These are phyloP conservation scores for Spinibarbus caldwelli DNA, from an alignment of 2,797 vertebrate genomes.

Conservation along the genomic window DNA sequence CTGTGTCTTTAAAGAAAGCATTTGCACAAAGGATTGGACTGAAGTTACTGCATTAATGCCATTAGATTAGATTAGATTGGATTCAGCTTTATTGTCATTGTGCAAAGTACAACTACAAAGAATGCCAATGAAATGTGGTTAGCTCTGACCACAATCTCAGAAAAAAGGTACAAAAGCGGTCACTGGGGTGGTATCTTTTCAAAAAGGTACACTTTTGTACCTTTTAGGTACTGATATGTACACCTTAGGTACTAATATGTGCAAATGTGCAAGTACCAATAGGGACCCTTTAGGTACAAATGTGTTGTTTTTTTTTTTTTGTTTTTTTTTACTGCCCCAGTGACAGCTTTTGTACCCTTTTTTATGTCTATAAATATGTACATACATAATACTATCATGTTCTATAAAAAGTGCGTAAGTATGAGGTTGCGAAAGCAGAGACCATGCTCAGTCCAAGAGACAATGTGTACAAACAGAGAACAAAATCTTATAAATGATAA, in stretches of 20 bases:
- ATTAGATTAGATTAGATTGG: neutral
- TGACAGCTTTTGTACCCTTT: neutral
- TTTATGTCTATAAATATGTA: neutral
- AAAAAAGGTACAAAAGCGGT: neutral
- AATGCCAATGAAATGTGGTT: neutral
- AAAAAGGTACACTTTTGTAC: neutral
- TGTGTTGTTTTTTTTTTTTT: neutral
- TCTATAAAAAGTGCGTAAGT: neutral
- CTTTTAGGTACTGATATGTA: neutral
- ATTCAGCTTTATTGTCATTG: neutral
- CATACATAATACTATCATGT: neutral
- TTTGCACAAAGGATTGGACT: neutral
- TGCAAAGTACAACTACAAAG: neutral
- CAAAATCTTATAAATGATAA: neutral
- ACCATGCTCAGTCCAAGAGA: neutral
- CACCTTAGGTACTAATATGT: too few species aligned
- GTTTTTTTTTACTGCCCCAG: neutral
- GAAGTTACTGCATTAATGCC: neutral
- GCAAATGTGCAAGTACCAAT: too few species aligned
- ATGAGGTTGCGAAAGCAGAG: neutral
- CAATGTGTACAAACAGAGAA: neutral
- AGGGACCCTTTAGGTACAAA: neutral
- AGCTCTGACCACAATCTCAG: neutral
- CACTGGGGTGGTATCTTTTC: neutral
- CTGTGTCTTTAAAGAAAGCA: neutral